Conservation (phyloP, 2,797 vertebrate species). For the Xenopus petersii region DNA sequence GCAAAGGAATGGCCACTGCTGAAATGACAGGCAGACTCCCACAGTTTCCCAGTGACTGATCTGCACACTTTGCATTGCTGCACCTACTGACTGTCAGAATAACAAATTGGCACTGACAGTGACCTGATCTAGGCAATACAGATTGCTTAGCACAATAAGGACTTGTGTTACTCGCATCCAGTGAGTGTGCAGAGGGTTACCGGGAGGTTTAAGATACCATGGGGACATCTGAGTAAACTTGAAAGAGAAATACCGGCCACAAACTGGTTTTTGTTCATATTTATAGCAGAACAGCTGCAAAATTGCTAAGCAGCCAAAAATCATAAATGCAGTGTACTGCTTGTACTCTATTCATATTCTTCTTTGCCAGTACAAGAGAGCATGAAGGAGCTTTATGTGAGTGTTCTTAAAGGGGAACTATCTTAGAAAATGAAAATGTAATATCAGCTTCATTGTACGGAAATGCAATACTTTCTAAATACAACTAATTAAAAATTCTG, state of each 20-base stretch:
- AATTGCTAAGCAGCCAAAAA: slow-evolving; percentile 26
- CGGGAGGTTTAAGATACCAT: slow-evolving; percentile 17
- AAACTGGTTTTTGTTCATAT: slow-evolving; percentile 21
- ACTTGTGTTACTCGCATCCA: slow-evolving; percentile 11
- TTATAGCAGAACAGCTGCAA: slow-evolving; percentile 21
- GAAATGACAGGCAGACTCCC: background rate
- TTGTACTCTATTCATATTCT: background rate
- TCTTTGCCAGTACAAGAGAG: too few species aligned
- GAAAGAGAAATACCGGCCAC: slow-evolving; percentile 25
- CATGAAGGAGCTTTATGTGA: too few species aligned
- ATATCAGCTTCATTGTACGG: too few species aligned
- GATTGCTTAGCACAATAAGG: slow-evolving; percentile 23
- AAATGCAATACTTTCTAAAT: too few species aligned
- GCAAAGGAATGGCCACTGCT: background rate
- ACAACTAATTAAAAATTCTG: too few species aligned
- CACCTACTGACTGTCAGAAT: background rate
- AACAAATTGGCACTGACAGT: background rate
- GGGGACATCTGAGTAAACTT: slow-evolving; percentile 29
- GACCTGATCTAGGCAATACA: background rate
- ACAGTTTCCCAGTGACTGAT: slow-evolving; percentile 13
- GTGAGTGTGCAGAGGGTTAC: slow-evolving; percentile 1
- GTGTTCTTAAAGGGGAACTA: too few species aligned
- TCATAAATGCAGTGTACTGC: background rate
- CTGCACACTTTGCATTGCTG: background rate
- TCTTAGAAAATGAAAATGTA: too few species aligned